phyloP scores from a whole-genome alignment of 1,140 invertebrate species.

The Acromyrmex charruanus region DNA sequence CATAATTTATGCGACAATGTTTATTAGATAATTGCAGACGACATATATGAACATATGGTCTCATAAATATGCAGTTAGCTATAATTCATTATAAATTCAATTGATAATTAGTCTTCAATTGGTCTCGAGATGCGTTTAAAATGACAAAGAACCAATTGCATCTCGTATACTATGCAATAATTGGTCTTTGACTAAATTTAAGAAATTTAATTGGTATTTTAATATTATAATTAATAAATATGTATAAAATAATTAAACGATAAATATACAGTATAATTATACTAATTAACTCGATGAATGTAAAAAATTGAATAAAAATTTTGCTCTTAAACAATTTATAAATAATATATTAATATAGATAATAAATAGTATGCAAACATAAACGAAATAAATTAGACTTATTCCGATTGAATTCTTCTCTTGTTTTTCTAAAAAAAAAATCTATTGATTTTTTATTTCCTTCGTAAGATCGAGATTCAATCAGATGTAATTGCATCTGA shows the following conservation, averaged over 20 bases:
- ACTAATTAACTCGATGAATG: background rate
- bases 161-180: background rate
- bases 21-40: background rate
- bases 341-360: background rate
- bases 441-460: background rate
- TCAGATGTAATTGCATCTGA: conserved; percentile 31
- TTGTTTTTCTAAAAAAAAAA: background rate
- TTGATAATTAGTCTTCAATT: conserved; percentile 16
- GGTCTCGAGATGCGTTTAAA: conserved; percentile 31
- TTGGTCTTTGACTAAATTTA: background rate
- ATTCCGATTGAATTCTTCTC: background rate
- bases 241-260: too few relatives aligned
- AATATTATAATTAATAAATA: background rate
- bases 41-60: conserved; percentile 1
- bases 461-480: background rate
- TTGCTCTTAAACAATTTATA: background rate
- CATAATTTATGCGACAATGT: background rate
- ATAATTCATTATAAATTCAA: conserved; percentile 16
- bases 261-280: background rate
- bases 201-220: background rate
- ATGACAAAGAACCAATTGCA: background rate
- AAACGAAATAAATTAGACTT: background rate
- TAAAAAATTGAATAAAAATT: background rate
- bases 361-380: background rate
- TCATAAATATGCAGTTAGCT: conserved; percentile 35